Base-by-base conservation (phyloP, 1,140 invertebrate species). In the Brachionus sp. region DNA sequence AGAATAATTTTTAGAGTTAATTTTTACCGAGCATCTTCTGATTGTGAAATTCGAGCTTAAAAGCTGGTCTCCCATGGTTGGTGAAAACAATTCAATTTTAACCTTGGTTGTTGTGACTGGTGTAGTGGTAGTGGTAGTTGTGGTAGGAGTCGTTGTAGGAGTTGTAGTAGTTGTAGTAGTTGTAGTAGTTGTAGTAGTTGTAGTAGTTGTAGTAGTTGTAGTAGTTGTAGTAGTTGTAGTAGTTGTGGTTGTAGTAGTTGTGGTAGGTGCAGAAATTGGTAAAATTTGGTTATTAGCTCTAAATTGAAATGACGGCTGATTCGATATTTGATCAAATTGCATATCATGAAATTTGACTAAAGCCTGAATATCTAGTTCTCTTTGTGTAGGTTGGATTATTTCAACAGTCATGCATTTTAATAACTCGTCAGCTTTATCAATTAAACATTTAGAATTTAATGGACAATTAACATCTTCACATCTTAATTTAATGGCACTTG, bases 321-420 rank as follows among this genome's bases (percentile, higher is more conserved):
- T 33, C 13, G 25, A 7, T 6, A 29, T 13, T 44, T 23, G 19
- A 35, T 44, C 70, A 75, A 75, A 46, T n/a, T 75, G 19, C 19
- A 46, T 12, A 46, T 75, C 70, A 46, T 75, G 29, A 7, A 70
- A 16, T 5, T 37, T 2, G 7, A 70, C 66, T 33, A 70, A 37
- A 19, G 66, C 66, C 16, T 70, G 66, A 16, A 70, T 70, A 39
- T 70, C 66, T 16, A 70, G 35, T 37, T 70, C 66, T 39, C n/a
- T 16, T 70, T 70, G 66, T 16, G 66, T 37, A 12, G 66, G 66
- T 70, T 70, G 33, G 10, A 70, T 16, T 19, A 19, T 12, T 25
- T 44, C 19, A 44, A 46, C 23, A 25, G 19, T 42, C 25, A 75
- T 42, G 19, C 70, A 75, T 46, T 75, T 75, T 23, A 75, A 29